Conservation (phyloP, 37 sponge, comb jelly and placozoan species). For the Beroe forskalii region DNA sequence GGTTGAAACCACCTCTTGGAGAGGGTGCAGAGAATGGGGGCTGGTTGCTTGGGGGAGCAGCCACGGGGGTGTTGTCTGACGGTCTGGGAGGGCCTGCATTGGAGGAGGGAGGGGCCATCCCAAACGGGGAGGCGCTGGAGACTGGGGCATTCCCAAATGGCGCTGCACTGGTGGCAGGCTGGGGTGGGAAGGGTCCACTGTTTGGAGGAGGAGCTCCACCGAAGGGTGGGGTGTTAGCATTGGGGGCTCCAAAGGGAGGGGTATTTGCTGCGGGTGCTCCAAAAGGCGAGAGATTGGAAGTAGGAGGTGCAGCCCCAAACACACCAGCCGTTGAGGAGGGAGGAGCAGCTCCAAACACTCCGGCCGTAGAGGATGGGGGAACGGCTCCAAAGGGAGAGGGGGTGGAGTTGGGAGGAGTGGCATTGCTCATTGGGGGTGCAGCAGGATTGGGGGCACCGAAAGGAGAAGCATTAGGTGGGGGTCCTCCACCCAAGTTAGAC, state of each 20-base stretch:
- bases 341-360: constrained; percentile 10
- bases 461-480: constrained; percentile 4
- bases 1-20: background rate
- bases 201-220: constrained; percentile 1
- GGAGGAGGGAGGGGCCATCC: background rate
- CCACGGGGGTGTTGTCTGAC: background rate
- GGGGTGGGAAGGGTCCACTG: background rate
- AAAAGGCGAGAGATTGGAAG: constrained; percentile 5
- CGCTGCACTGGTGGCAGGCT: too few relatives aligned
- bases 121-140: constrained; percentile 3
- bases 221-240: background rate
- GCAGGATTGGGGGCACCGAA: background rate
- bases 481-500: background rate
- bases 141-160: constrained; percentile 11
- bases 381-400: background rate
- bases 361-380: background rate
- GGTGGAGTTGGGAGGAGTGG: background rate
- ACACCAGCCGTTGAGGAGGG: background rate
- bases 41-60: background rate
- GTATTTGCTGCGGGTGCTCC: constrained; percentile 17
- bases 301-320: constrained; percentile 22
- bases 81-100: constrained; percentile 10
- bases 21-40: background rate
- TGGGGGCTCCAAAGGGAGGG: constrained; percentile 18
- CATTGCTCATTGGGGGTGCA: background rate